phyloP scores from a whole-genome alignment of 2,888 invertebrate genomes.

The Isotomurus palustris region DNA sequence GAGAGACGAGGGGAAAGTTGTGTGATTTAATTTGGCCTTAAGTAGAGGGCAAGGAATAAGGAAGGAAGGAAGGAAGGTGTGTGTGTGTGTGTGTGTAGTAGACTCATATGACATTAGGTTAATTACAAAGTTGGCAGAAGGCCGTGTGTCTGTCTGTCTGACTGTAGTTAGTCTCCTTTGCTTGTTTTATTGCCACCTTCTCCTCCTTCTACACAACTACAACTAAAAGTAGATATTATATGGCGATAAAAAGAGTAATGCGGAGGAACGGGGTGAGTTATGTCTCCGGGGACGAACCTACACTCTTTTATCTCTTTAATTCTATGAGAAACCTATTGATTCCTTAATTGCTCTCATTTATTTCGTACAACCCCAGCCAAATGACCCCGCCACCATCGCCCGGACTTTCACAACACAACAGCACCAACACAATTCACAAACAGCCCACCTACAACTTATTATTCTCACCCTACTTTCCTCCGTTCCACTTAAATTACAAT shows the following conservation, averaged over 20 bases:
- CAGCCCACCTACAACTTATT: no score
- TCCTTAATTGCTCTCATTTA: constrained; percentile 11
- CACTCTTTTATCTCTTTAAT: constrained; percentile 18
- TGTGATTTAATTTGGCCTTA: no score
- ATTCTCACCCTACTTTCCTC: no score
- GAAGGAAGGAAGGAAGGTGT: no score
- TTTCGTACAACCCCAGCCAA: background rate
- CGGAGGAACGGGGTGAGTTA: background rate
- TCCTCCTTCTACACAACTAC: background rate
- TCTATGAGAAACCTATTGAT: constrained; percentile 15
- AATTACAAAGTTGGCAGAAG: background rate
- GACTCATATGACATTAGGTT: background rate
- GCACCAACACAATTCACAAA: no score
- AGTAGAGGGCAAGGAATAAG: no score
- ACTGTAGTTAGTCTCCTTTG: no score
- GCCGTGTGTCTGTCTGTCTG: background rate
- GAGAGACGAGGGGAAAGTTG: background rate
- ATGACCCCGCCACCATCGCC: background rate
- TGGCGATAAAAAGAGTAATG: background rate
- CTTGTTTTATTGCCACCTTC: no score
- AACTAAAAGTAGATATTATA: background rate
- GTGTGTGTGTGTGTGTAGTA: no score
- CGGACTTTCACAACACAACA: background rate
- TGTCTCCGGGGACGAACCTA: background rate
- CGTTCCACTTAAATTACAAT: no score